Evolutionary conservation across 2,888 invertebrate genomes (phyloP), one percentile per base, ranked within the genome.

Genomic region (Chironomus tentans): DNA sequence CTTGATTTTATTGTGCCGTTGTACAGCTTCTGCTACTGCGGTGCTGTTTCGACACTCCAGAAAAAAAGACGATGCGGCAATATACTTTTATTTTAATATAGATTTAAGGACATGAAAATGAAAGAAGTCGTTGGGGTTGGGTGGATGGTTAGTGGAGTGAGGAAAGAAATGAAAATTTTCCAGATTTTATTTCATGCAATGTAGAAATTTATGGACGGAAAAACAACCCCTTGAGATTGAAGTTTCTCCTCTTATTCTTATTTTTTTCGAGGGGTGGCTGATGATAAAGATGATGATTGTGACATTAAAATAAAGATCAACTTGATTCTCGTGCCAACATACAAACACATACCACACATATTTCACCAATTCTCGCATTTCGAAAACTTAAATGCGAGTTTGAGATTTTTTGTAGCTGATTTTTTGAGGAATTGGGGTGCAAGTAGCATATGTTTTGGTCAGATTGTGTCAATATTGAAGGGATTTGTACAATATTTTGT

Each of bases 241-340:
- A 56, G 22, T 12, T 24, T 18, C 62, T n/a, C 18, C 15, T 50
- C 4, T n/a, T 50, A n/a, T 12, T 47, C 47, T 50, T 50, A 2
- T 15, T 50, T 50, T 38, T 56, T 38, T 38, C 38, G 38, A 38
- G 38, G 38, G 38, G 15, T 46, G 72, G 21, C 22, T 18, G 72
- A 50, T 61, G 48, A 50, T 56, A 38, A 72, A 62, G 72, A 72
- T 72, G 72, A 72, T 72, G 72, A 72, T 72, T 72, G 72, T 62
- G 72, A 72, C 62, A 72, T 72, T 72, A 72, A 72, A 72, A 72
- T 72, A 72, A 72, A 72, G 72, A 72, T 72, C 72, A 72, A 72
- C 61, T 72, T 62, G 48, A 70, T 22, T 70, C 50, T n/a, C 46
- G 38, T 38, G 38, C 38, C 7, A 38, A 38, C 38, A 38, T 38